These are phyloP conservation scores for Hormaphis cornu DNA, from an alignment of 1,140 invertebrate species.

Conservation along the genomic window DNA sequence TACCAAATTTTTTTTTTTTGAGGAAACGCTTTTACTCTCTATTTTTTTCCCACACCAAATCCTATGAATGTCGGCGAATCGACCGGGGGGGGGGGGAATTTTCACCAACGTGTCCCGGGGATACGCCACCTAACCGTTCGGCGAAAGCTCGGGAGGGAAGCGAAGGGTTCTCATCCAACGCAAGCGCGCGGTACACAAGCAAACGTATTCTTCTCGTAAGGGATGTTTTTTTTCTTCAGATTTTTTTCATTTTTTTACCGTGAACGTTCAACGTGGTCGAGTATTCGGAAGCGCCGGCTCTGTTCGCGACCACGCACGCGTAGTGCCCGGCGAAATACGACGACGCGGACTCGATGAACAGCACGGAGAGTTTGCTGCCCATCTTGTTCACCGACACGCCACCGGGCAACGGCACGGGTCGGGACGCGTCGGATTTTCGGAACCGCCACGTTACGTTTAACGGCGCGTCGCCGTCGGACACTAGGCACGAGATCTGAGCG, in stretches of 20 bases:
- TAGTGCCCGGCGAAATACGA: slow-evolving; percentile 46
- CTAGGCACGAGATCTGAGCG: slow-evolving; percentile 40
- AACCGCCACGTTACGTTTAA: slow-evolving; percentile 40
- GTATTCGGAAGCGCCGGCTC: slow-evolving; percentile 40
- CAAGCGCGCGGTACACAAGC: too few species aligned
- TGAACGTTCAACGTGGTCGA: slow-evolving; percentile 44
- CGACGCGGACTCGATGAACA: slow-evolving; percentile 52
- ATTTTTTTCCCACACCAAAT: too few species aligned
- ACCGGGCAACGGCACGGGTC: slow-evolving; percentile 17
- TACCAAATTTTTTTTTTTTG: too few species aligned
- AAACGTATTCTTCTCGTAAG: too few species aligned
- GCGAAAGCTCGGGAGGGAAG: too few species aligned
- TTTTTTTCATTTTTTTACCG: slow-evolving; percentile 39
- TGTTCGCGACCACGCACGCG: slow-evolving; percentile 45
- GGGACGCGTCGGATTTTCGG: slow-evolving; percentile 34
- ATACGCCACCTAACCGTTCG: too few species aligned
- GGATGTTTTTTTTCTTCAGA: too few species aligned
- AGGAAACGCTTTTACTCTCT: too few species aligned
- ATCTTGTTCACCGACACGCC: slow-evolving; percentile 46
- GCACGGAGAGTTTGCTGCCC: slow-evolving; percentile 56
- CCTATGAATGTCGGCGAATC: too few species aligned
- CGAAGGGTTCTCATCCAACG: too few species aligned
- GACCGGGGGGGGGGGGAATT: too few species aligned
- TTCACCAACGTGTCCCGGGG: too few species aligned
- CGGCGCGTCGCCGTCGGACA: slow-evolving; percentile 43